Evolutionary conservation across 2,888 invertebrate genomes (phyloP).

Genomic region (Alloplasta piceator): DNA sequence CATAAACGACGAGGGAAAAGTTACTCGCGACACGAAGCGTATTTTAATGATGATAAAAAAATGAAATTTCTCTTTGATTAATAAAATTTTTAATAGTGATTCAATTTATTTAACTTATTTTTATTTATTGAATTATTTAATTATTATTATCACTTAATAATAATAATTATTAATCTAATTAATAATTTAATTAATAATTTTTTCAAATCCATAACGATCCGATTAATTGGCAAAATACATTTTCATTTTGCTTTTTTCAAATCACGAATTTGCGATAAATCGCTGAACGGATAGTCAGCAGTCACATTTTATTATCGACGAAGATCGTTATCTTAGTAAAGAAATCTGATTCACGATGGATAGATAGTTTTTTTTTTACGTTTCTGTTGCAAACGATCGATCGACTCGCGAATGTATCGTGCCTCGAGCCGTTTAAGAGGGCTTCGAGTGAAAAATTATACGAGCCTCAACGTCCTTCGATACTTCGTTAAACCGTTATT

Average conservation of each 20-base stretch:
- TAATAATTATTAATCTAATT: background rate
- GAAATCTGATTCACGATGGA: background rate
- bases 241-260: background rate
- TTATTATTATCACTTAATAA: background rate
- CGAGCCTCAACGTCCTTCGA: conserved; percentile 3
- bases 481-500: conserved; percentile 38
- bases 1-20: conserved; percentile 35
- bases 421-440: conserved; percentile 18
- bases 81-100: background rate
- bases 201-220: background rate
- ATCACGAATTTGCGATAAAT: background rate
- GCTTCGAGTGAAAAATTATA: conserved; percentile 28
- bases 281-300: conserved; percentile 3
- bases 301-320: conserved; percentile 20
- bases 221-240: background rate
- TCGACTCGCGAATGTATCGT: conserved; percentile 8
- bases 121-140: background rate
- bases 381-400: conserved; percentile 4
- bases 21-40: conserved; percentile 7
- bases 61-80: background rate
- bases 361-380: background rate
- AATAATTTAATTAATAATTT: background rate
- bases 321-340: conserved; percentile 27
- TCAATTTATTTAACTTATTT: background rate
- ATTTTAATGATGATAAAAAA: background rate